Evolutionary conservation across 2,797 vertebrate species (phyloP).

Genomic region (Coregonus sp.): DNA sequence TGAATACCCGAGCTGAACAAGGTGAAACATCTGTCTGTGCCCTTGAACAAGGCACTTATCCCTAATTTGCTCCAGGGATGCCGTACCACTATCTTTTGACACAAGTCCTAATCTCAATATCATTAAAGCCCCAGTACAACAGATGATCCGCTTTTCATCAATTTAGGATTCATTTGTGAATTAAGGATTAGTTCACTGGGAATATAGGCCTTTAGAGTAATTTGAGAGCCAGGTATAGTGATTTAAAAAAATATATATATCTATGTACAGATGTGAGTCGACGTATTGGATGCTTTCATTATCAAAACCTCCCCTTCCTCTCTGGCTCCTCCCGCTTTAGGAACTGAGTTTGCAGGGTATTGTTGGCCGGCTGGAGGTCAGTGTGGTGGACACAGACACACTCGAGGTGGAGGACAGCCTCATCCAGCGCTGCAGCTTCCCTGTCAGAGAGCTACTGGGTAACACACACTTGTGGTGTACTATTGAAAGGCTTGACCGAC

Average conservation of each 20-base stretch:
- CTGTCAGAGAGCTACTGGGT: conserved; percentile 67
- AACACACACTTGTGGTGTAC: conserved; percentile 13
- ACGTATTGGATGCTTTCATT: not conserved
- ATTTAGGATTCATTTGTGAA: not conserved
- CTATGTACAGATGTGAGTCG: no score
- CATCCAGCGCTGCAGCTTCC: conserved; percentile 68
- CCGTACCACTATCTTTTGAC: not conserved
- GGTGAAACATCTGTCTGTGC: no score
- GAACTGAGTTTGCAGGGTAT: conserved; percentile 58
- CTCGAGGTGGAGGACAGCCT: conserved; percentile 60
- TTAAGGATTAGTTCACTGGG: not conserved
- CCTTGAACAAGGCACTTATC: no score
- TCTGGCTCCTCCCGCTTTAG: conserved; percentile 38
- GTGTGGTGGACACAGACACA: conserved; percentile 67
- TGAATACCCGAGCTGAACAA: no score
- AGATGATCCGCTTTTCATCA: conserved; percentile 1
- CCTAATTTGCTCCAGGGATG: no score
- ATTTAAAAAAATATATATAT: not conserved
- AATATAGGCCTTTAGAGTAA: not conserved
- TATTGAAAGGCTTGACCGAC: no score
- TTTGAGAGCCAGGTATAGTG: not conserved
- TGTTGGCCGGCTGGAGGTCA: conserved; percentile 61
- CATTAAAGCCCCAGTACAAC: not conserved
- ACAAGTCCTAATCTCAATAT: not conserved
- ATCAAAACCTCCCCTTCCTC: not conserved